A percentile compares a stretch with the other conserved stretches of the same genome.
Conservation (phyloP, 2,113 vertebrate species). For the Lutjanus erythropterus region DNA sequence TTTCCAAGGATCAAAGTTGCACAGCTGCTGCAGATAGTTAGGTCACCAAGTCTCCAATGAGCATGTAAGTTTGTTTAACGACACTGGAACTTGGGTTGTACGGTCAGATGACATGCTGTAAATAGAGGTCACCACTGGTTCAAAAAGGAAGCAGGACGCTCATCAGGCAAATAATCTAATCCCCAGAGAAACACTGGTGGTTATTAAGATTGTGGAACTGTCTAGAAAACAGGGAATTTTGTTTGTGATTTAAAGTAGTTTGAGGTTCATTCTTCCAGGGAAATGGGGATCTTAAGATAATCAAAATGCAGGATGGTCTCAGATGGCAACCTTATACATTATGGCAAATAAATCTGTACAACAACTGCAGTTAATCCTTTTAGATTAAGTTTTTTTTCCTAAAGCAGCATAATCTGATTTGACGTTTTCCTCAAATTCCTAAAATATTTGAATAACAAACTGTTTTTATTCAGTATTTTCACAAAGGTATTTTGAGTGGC, state of each 20-base stretch:
- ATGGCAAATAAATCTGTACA: background rate
- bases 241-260: background rate
- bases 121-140: conserved; percentile 12
- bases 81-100: conserved; percentile 15
- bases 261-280: background rate
- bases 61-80: conserved; percentile 19
- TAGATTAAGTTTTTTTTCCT: background rate
- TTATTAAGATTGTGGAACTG: conserved; percentile 2
- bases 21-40: conserved; percentile 26
- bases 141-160: conserved; percentile 8
- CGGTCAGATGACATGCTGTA: conserved; percentile 5
- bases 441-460: conserved; percentile 17
- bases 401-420: background rate
- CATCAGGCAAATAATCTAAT: conserved; percentile 4
- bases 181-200: background rate
- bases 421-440: background rate
- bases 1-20: conserved; percentile 19
- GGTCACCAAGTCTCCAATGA: conserved; percentile 36
- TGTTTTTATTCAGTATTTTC: background rate
- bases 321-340: background rate
- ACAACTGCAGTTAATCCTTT: background rate
- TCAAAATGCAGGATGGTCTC: background rate
- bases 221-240: background rate
- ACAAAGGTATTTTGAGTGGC: background rate
- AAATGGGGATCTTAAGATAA: background rate